These are phyloP conservation scores for Drosophila peninsularis DNA, from an alignment of 2,888 invertebrate species.

Conservation along the genomic window DNA sequence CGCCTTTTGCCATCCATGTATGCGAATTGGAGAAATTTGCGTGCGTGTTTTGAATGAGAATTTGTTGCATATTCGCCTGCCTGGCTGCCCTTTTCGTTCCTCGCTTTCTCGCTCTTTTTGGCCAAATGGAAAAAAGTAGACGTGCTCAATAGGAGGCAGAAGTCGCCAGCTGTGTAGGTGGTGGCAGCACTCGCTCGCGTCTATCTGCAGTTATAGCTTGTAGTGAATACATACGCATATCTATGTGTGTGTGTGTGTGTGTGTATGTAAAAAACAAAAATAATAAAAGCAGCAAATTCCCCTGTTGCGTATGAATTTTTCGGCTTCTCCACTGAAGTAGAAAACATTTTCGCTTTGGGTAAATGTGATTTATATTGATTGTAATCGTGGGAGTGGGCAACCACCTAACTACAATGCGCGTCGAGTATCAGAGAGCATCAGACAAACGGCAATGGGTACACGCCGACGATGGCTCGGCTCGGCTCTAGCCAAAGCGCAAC, in stretches of 20 bases:
- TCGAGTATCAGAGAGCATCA: conserved; percentile 49
- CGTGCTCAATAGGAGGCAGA: conserved; percentile 54
- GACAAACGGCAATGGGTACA: conserved; percentile 54
- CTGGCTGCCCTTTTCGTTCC: conserved; percentile 47
- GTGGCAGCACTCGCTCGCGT: conserved; percentile 18
- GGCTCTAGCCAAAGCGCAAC: conserved; percentile 37
- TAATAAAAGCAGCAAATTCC: conserved; percentile 61
- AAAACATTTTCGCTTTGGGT: conserved; percentile 81
- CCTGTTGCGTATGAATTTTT: conserved; percentile 82
- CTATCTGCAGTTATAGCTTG: conserved; percentile 44
- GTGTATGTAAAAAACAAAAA: conserved; percentile 21
- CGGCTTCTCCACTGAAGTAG: conserved; percentile 75
- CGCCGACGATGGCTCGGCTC: conserved; percentile 32
- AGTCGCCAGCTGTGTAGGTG: conserved; percentile 40
- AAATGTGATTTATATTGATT: conserved; percentile 83
- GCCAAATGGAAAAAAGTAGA: conserved; percentile 78
- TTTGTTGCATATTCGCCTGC: conserved; percentile 80
- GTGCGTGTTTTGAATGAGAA: conserved; percentile 81
- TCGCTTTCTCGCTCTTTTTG: conserved; percentile 16
- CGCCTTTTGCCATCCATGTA: conserved; percentile 55
- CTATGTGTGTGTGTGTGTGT: not conserved
- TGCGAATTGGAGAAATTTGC: conserved; percentile 80
- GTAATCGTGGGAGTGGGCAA: conserved; percentile 76
- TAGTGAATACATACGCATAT: conserved; percentile 28
- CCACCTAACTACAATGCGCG: conserved; percentile 60